Base-by-base conservation (phyloP, 2,113 vertebrate species). In the Pygoscelis adeliae region DNA sequence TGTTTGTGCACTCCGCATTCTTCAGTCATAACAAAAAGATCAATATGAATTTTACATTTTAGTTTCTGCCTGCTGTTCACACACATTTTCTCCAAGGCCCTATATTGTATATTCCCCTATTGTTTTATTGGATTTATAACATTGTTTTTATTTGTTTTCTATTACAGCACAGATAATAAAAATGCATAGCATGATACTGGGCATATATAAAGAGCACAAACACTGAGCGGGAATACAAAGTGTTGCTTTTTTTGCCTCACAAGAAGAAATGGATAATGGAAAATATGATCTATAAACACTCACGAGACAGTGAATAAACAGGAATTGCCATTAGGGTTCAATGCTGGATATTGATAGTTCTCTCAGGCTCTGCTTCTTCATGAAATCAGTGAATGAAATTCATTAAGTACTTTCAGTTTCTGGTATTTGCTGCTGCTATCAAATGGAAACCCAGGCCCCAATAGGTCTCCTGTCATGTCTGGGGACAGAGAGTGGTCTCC, bases 141-240 rank as follows among this genome's bases (percentile, higher is more conserved):
- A 67, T 40, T 69, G 34, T 11, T 76, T 87, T 91, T 83, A 83
- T 80, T 95, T 95, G 23, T 25, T 94, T 95, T 96, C 58, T 77
- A 36, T 93, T 86, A 86, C 42, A 66, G 36, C 16, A 66, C 13
- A 56, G 21, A 46, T 34, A 93, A 88, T 92, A 95, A 90, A 91
- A 95, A 92, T 83, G 18, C 62, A 49, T 62, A 73, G 7, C 46
- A 58, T 49, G 52, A 38, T 63, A 70, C 22, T 58, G 47, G 30
- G 8, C 19, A 56, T 66, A 76, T 27, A 65, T 42, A 92, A 83
- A 86, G 36, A 86, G 16, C 7, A 66, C 32, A 84, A 74, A 30
- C 34, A 79, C 56, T 91, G 52, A 67, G 14, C 27, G 13, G 22
- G 53, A 93, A 90, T 84, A 50, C 1, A 9, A 84, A 67, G 5